Percentiles rank a stretch among this genome's conserved stretches.
phyloP scores from a whole-genome alignment of 2,113 vertebrate genomes.

The Sigmodon hispidus region DNA sequence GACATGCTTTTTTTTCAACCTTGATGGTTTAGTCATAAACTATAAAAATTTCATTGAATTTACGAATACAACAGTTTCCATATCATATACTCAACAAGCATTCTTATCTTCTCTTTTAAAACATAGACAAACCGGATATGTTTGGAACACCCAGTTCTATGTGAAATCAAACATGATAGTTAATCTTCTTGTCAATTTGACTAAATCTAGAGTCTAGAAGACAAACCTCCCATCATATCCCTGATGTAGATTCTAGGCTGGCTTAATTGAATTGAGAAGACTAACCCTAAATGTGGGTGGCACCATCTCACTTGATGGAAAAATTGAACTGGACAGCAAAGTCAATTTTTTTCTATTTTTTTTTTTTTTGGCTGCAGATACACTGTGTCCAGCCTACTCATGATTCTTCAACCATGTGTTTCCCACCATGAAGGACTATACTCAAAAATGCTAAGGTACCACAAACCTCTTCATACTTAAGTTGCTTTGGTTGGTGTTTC shows the following conservation, averaged over 20 bases:
- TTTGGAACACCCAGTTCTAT: no score
- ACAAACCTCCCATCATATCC: not conserved
- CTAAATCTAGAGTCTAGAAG: not conserved
- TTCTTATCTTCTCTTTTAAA: not conserved
- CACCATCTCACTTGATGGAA: not conserved
- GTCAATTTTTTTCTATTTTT: not conserved
- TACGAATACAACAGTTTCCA: not conserved
- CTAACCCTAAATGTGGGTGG: not conserved
- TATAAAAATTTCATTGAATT: not conserved
- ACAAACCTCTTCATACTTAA: no score
- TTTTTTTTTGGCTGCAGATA: no score
- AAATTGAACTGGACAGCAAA: not conserved
- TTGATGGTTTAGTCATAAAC: slow-evolving; percentile 14
- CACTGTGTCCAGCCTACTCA: not conserved
- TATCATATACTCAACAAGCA: not conserved
- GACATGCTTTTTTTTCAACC: not conserved
- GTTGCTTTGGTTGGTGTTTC: not conserved
- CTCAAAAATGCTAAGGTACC: not conserved
- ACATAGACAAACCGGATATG: not conserved
- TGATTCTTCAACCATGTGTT: not conserved
- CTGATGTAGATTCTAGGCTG: no score
- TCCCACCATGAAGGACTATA: not conserved
- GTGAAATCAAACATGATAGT: not conserved
- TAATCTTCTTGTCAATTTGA: not conserved
- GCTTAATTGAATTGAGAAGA: not conserved